A percentile compares a stretch with the other conserved stretches of the same genome.
Conservation (phyloP, 37 sponge, comb jelly and placozoan species). For the Dysidea cf. avara region DNA sequence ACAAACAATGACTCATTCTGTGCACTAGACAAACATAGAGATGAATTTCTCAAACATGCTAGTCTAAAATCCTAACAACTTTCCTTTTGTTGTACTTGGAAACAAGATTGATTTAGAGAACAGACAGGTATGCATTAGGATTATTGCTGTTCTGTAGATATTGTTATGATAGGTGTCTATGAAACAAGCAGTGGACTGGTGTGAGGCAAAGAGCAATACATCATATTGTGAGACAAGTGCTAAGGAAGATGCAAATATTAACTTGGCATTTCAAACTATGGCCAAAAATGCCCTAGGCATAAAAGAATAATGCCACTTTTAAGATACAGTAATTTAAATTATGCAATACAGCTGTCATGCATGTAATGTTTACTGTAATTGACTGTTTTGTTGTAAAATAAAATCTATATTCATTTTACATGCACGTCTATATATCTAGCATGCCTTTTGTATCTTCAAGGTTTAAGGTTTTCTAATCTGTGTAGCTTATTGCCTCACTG, state of each 20-base stretch:
- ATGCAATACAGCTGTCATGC: no score
- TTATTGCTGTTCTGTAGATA: background rate
- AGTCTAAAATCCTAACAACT: conserved; percentile 97
- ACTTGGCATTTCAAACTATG: conserved; percentile 93
- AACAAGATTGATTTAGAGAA: conserved; percentile 99
- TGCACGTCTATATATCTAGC: no score
- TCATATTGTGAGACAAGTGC: conserved; percentile 99
- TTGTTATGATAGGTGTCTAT: conserved; percentile 63
- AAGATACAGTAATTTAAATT: no score
- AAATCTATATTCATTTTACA: no score
- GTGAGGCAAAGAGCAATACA: conserved; percentile 94
- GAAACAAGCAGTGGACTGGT: conserved; percentile 92
- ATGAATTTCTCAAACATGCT: conserved; percentile 98
- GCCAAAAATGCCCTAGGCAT: conserved; percentile 90
- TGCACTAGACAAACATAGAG: conserved; percentile 96
- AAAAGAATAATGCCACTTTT: conserved; percentile 77
- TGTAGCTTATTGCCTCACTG: no score
- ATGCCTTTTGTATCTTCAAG: no score
- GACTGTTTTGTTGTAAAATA: no score
- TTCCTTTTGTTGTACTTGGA: conserved; percentile 97
- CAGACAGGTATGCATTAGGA: conserved; percentile 63
- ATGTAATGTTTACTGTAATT: no score
- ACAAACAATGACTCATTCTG: conserved; percentile 97
- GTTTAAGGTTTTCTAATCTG: no score
- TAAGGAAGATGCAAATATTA: conserved; percentile 97